A percentile compares a stretch with the other conserved stretches of the same genome.
phyloP scores from a whole-genome alignment of 92 coral and sea anemone genomes.

The Blastomussa wellsi region DNA sequence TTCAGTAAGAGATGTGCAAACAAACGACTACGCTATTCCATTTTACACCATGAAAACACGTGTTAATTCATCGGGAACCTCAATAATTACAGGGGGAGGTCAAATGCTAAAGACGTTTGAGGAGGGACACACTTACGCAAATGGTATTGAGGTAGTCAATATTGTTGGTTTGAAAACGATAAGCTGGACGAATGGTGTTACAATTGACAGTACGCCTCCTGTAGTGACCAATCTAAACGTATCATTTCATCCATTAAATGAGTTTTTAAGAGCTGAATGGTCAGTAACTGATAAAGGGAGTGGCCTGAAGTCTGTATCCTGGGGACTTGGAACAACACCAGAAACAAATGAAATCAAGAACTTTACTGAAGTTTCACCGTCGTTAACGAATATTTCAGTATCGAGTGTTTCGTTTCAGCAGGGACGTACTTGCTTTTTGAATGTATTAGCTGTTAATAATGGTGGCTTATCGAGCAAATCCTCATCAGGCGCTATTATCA shows the following conservation, averaged over 20 bases:
- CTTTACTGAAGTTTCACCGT: conserved; percentile 41
- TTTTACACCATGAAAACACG: conserved; percentile 62
- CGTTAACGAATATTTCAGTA: conserved; percentile 22
- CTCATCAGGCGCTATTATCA: conserved; percentile 75
- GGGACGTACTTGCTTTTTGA: conserved; percentile 78
- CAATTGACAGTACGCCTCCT: conserved; percentile 86
- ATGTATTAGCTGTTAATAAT: conserved; percentile 58
- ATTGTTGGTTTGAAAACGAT: conserved; percentile 59
- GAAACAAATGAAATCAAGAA: conserved; percentile 53
- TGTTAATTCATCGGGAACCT: conserved; percentile 55
- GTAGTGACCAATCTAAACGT: conserved; percentile 58
- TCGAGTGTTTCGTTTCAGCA: conserved; percentile 51
- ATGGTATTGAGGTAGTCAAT: conserved; percentile 76
- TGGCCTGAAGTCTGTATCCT: conserved; percentile 60
- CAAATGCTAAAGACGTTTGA: conserved; percentile 31
- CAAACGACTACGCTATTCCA: conserved; percentile 60
- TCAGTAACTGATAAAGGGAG: conserved; percentile 67
- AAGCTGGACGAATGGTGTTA: conserved; percentile 87
- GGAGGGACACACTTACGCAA: conserved; percentile 67
- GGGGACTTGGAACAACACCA: conserved; percentile 84
- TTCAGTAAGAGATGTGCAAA: conserved; percentile 65
- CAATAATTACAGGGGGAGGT: conserved; percentile 73
- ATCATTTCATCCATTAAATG: conserved; percentile 55
- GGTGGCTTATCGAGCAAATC: conserved; percentile 68
- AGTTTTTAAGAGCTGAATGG: conserved; percentile 66